phyloP scores from a whole-genome alignment of 2,888 invertebrate species.

The Drosophila merina region DNA sequence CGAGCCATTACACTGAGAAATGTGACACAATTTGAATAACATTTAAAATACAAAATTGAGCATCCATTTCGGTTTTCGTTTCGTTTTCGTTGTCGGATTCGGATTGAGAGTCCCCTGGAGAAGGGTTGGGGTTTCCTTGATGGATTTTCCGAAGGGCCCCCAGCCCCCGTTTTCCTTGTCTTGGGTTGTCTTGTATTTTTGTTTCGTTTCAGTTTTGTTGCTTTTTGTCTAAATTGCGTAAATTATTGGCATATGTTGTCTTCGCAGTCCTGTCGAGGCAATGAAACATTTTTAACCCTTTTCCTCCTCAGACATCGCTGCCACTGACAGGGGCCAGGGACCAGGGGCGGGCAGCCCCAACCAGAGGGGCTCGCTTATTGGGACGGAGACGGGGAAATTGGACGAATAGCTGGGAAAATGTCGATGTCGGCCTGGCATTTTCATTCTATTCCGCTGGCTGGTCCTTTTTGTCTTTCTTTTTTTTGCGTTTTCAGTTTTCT shows the following conservation, averaged over 20 bases:
- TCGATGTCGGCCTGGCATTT: conserved; percentile 40
- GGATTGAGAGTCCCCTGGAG: conserved; percentile 9
- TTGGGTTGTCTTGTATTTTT: conserved; percentile 8
- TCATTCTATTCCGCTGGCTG: conserved; percentile 28
- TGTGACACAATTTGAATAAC: conserved; percentile 78
- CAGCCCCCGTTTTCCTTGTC: conserved; percentile 16
- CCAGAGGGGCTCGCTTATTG: neutral
- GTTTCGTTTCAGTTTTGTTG: conserved; percentile 18
- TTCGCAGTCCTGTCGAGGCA: conserved; percentile 58
- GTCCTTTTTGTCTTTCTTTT: conserved; percentile 1
- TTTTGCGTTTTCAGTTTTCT: neutral
- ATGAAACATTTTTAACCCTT: conserved; percentile 80
- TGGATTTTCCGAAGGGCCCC: conserved; percentile 19
- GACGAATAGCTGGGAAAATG: conserved; percentile 16
- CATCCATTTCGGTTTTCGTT: conserved; percentile 63
- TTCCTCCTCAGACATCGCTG: conserved; percentile 65
- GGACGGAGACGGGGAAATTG: neutral
- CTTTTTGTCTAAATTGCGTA: conserved; percentile 73
- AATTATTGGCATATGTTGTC: conserved; percentile 78
- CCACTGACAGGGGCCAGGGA: conserved; percentile 69
- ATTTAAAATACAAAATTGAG: conserved; percentile 79
- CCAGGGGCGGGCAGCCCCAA: neutral
- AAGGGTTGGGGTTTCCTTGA: neutral
- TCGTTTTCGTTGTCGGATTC: conserved; percentile 15
- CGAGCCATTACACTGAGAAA: conserved; percentile 79